These are phyloP conservation scores for Carpatolechia fugitivella DNA, from an alignment of 2,888 invertebrate species.

Conservation along the genomic window DNA sequence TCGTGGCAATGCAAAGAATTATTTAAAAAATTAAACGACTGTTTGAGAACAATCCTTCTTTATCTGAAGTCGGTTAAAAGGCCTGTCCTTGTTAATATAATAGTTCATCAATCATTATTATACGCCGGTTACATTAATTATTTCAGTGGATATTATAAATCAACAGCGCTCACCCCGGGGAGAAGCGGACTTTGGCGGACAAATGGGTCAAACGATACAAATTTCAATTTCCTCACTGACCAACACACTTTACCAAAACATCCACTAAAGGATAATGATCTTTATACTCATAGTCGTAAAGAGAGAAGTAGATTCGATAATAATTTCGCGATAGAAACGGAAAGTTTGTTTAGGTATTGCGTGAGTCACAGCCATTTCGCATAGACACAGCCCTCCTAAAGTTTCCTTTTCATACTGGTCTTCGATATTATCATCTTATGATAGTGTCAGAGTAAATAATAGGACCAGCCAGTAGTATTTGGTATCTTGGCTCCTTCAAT, in stretches of 20 bases:
- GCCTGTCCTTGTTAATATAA: too few species aligned
- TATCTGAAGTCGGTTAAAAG: too few species aligned
- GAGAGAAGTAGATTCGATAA: not conserved
- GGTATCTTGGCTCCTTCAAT: too few species aligned
- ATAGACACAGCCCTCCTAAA: constrained; percentile 21
- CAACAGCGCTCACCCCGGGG: constrained; percentile 34
- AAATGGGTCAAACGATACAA: constrained; percentile 62
- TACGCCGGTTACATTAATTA: too few species aligned
- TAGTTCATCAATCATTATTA: too few species aligned
- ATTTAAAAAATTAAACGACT: too few species aligned
- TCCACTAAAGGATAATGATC: not conserved
- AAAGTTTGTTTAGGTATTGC: constrained; percentile 26
- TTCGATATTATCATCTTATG: not conserved
- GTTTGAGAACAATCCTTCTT: too few species aligned
- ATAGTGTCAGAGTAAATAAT: too few species aligned
- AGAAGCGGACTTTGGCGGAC: constrained; percentile 26
- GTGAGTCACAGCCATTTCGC: constrained; percentile 45
- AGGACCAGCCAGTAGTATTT: too few species aligned
- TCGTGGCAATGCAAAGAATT: too few species aligned
- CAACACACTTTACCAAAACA: constrained; percentile 7
- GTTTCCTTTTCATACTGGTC: constrained; percentile 1
- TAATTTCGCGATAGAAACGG: constrained; percentile 18
- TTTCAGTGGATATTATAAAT: constrained; percentile 35
- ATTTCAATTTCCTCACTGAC: constrained; percentile 50
- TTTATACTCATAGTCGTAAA: not conserved